Evolutionary conservation across 92 coral and sea anemone genomes (phyloP).

Genomic region (Pocillopora meandrina): DNA sequence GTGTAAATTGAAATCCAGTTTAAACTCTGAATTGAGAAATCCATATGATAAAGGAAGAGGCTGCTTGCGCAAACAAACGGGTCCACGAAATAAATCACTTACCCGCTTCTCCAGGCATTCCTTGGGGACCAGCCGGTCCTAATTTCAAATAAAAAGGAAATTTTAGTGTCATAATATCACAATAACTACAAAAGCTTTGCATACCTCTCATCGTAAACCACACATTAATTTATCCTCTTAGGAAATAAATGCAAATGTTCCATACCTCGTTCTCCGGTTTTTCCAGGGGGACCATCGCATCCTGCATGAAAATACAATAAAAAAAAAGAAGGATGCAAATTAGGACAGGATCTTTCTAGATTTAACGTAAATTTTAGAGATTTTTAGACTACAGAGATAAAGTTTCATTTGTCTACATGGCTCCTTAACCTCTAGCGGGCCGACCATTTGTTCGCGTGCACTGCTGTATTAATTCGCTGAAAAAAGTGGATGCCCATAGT

Average conservation of each 20-base stretch:
- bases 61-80: constrained; percentile 3
- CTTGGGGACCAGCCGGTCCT: constrained; percentile 75
- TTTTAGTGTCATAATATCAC: not conserved
- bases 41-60: not conserved
- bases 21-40: too few species aligned
- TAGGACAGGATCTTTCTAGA: not conserved
- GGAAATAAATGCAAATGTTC: too few species aligned
- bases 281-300: constrained; percentile 84
- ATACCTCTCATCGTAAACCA: too few species aligned
- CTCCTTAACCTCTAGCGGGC: constrained; percentile 5
- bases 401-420: not conserved
- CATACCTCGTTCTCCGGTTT: constrained; percentile 71
- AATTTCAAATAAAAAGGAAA: not conserved
- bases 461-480: too few species aligned
- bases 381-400: not conserved
- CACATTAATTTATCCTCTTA: too few species aligned
- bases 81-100: not conserved
- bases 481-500: too few species aligned
- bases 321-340: not conserved
- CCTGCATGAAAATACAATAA: constrained; percentile 42
- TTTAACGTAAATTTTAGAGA: not conserved
- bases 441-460: not conserved
- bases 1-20: not conserved
- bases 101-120: constrained; percentile 69
- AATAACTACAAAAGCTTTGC: too few species aligned